Percentiles rank a stretch among this genome's conserved stretches.
These are phyloP conservation scores for Monopis laevigella DNA, from an alignment of 2,888 invertebrate genomes.

Conservation along the genomic window DNA sequence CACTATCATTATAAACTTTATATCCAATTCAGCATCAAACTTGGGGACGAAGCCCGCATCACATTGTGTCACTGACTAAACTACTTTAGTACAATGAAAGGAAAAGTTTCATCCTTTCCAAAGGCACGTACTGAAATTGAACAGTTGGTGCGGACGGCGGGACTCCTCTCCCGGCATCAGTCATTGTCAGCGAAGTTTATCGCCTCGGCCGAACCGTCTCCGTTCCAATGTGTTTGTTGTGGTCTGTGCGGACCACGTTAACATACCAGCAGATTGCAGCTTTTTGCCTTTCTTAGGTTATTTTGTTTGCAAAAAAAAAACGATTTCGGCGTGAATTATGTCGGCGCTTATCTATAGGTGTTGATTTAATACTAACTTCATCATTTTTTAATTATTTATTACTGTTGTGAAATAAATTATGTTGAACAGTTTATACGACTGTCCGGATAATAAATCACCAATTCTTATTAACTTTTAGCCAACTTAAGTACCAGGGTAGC, in stretches of 20 bases:
- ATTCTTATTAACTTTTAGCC: too few species aligned
- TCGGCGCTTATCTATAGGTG: too few species aligned
- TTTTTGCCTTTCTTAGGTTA: neutral
- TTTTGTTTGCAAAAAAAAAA: too few species aligned
- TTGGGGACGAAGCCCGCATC: slow-evolving; percentile 32
- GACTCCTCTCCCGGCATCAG: slow-evolving; percentile 33
- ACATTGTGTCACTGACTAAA: slow-evolving; percentile 38
- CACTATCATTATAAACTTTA: slow-evolving; percentile 21
- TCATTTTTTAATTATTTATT: too few species aligned
- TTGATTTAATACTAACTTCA: too few species aligned
- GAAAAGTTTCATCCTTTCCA: slow-evolving; percentile 35
- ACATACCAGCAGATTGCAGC: slow-evolving; percentile 6
- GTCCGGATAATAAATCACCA: too few species aligned
- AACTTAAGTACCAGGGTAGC: too few species aligned
- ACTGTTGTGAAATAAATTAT: too few species aligned
- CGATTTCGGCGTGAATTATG: too few species aligned
- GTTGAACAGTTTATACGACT: too few species aligned
- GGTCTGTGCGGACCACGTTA: slow-evolving; percentile 24
- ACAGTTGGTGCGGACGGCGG: slow-evolving; percentile 26
- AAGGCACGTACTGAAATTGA: slow-evolving; percentile 41
- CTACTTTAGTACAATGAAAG: slow-evolving; percentile 39
- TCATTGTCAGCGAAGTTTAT: slow-evolving; percentile 60
- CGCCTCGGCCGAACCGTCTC: slow-evolving; percentile 28
- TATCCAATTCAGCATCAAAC: slow-evolving; percentile 30
- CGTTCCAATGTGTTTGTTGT: slow-evolving; percentile 50